Base-by-base conservation (phyloP, 1,140 invertebrate genomes). In the Drosophila tropicalis region DNA sequence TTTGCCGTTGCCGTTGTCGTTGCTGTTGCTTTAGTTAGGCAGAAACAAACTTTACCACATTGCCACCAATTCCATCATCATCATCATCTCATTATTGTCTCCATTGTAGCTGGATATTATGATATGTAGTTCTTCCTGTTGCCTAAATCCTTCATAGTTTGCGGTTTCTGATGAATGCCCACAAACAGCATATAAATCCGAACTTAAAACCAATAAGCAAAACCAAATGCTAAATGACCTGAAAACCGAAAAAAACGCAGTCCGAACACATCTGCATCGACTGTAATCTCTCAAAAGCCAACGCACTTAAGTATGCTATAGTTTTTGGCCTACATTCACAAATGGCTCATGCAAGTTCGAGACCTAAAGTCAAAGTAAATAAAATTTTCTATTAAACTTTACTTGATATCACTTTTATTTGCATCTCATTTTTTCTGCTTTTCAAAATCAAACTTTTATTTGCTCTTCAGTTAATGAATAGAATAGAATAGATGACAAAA, bases 21-120 rank as follows among this genome's bases (percentile, higher is more conserved):
- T 72, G 65, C 67, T 75, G 44, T 51, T 51, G 7, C n/a, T 51
- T 9, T 19, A 22, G 17, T 51, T 19, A 29, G 44, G 66, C 66
- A 64, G 70, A 29, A 72, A 69, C 72, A 76, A 72, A 63, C 63
- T 66, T 79, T 62, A 71, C 68, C 70, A 63, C 74, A 81, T 82
- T 81, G 68, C 81, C 79, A 76, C 69, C 75, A 47, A 19, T 51
- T 51, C 3, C 44, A 6, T 51, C 9, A 51, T 51, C 19, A 10
- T 51, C 44, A 22, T 47, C 13, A 51, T 51, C 17, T 51, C 19
- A 22, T 51, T 19, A 22, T 47, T 5, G 19, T 19, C 44, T 6
- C 19, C 17, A 51, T 22, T 51, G 44, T 3, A 51, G 44, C 19
- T 51, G 19, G 19, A 10, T 51, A 10, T 22, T 22, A 51, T 51